A percentile compares a stretch with the other conserved stretches of the same genome.
Conservation (phyloP, 2,888 invertebrate genomes). For the Choreutis nemorana region DNA sequence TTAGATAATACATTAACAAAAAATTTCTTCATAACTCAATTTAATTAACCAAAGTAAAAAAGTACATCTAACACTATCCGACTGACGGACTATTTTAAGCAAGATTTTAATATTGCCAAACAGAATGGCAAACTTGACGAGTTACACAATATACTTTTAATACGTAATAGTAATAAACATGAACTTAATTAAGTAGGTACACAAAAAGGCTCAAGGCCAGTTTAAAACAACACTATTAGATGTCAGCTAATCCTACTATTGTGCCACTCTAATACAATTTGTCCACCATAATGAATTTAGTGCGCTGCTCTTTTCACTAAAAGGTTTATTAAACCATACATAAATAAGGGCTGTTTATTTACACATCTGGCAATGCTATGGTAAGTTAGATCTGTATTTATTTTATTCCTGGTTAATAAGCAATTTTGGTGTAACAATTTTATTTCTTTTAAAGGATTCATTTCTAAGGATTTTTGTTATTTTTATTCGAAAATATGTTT, state of each 20-base stretch:
- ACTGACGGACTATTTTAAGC: background rate
- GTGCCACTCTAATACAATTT: slow-evolving; percentile 46
- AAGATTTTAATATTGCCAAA: background rate
- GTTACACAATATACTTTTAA: background rate
- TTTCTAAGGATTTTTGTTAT: too few relatives aligned
- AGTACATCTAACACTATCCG: background rate
- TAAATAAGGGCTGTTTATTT: too few relatives aligned
- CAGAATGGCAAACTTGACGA: background rate
- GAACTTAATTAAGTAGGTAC: background rate
- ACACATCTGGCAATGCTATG: too few relatives aligned
- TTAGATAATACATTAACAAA: background rate
- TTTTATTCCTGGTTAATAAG: too few relatives aligned
- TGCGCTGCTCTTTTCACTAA: slow-evolving; percentile 53
- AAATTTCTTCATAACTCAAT: background rate
- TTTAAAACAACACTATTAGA: background rate
- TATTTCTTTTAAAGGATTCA: too few relatives aligned
- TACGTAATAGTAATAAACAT: background rate
- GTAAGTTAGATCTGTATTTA: too few relatives aligned
- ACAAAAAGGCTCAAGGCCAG: background rate
- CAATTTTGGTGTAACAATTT: too few relatives aligned
- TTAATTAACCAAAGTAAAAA: background rate
- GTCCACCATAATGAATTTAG: slow-evolving; percentile 33
- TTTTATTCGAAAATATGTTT: too few relatives aligned
- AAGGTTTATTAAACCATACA: slow-evolving; percentile 33
- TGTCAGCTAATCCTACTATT: too few relatives aligned